Base-by-base conservation (phyloP, 2,113 vertebrate species). In the Nycticryphes semicollaris region DNA sequence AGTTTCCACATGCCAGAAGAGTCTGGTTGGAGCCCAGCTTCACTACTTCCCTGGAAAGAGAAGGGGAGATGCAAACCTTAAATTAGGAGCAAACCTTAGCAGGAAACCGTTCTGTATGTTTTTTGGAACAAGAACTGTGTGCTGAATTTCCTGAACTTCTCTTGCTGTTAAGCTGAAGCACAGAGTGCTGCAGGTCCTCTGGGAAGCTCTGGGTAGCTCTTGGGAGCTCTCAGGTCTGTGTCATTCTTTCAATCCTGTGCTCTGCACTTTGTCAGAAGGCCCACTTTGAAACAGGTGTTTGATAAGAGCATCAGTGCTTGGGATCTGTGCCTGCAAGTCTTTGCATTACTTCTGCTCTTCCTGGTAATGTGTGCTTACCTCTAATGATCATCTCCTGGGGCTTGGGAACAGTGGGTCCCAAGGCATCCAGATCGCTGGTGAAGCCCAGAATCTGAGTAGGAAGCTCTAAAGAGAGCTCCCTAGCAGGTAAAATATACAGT, bases 401-500 rank as follows among this genome's bases (percentile, higher is more conserved):
- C 30, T 37, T 75, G 25, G 68, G 25, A 35, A 28, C 50, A 47
- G 45, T 41, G 17, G 24, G 50, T 76, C 12, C 63, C 1, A 10
- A 70, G n/a, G 47, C 5, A 25, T 84, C n/a, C 25, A 31, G 48
- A 48, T 39, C 63, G 53, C 21, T 43, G 39, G 23, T 74, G 64
- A 88, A 87, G 37, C n/a, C 43, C 57, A 50, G 39, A 37, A 15
- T 68, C 24, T 63, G 37, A 72, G 41, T 60, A 54, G 39, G 73
- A 27, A 50, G 19, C 27, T 25, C 21, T 15, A 48, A 87, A 64
- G 62, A 73, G 39, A 70, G 41, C 47, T 88, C 16, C 7, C 17
- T n/a, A 0, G 0, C 17, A 47, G 8, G n/a, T 60, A 50, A 82
- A 86, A 73, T 19, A 21, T 7, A 20, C 1, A 27, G 33, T 16